Percentiles rank a stretch among this genome's conserved stretches.
Conservation (phyloP, 92 coral and sea anemone genomes). For the Bergia sp. region DNA sequence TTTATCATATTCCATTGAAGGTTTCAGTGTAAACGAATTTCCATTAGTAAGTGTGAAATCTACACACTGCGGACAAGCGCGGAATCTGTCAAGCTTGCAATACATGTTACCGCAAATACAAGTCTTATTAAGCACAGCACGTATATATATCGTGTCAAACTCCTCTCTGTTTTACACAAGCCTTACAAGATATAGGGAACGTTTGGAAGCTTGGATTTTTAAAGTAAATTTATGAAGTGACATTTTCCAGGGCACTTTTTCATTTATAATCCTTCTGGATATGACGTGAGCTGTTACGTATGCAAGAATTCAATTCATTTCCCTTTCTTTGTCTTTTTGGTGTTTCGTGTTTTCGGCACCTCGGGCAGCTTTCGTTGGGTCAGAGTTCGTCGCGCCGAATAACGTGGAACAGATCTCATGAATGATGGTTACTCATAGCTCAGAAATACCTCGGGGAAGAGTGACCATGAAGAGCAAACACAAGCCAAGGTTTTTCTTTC, state of each 20-base stretch:
- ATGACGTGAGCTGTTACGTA: conserved; percentile 38
- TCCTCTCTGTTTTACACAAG: conserved; percentile 4
- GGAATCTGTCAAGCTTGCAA: conserved; percentile 15
- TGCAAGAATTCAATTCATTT: conserved; percentile 41
- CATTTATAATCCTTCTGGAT: conserved; percentile 27
- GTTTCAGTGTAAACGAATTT: conserved; percentile 29
- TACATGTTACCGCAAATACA: neutral
- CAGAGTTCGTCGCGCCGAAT: conserved; percentile 32
- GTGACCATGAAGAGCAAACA: conserved; percentile 2
- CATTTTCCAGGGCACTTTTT: conserved; percentile 32
- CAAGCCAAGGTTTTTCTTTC: neutral
- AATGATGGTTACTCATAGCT: conserved; percentile 25
- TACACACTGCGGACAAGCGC: conserved; percentile 19
- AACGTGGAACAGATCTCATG: conserved; percentile 24
- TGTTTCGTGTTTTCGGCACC: conserved; percentile 36
- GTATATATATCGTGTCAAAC: neutral
- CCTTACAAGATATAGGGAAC: conserved; percentile 6
- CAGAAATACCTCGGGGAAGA: conserved; percentile 12
- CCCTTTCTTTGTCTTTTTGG: conserved; percentile 40
- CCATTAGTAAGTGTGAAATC: conserved; percentile 47
- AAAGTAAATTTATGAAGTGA: neutral
- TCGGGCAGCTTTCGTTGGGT: conserved; percentile 39
- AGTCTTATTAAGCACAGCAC: neutral
- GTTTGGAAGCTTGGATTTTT: conserved; percentile 20
- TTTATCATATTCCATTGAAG: conserved; percentile 33